Evolutionary conservation across 2,888 invertebrate genomes (phyloP).

Genomic region (Melanostoma scalare): DNA sequence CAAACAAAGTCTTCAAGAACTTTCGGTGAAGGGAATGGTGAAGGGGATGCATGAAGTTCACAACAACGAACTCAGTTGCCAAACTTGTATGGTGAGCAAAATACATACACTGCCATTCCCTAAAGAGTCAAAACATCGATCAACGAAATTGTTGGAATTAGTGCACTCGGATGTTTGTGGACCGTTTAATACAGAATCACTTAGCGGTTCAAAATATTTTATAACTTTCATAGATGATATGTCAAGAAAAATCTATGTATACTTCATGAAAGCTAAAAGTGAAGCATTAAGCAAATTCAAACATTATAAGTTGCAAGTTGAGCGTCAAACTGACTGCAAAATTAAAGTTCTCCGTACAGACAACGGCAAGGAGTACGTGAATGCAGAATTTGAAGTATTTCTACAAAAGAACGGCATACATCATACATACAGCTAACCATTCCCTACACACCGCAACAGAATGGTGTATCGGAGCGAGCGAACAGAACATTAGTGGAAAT

Average conservation of each 20-base stretch:
- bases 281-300: constrained; percentile 63
- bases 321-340: constrained; percentile 56
- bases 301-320: constrained; percentile 56
- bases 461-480: constrained; percentile 58
- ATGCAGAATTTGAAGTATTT: constrained; percentile 45
- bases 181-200: constrained; percentile 57
- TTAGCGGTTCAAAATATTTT: constrained; percentile 67
- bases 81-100: constrained; percentile 52
- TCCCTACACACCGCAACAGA: no score
- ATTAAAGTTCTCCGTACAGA: constrained; percentile 62
- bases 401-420: constrained; percentile 61
- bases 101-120: constrained; percentile 50
- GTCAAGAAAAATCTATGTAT: constrained; percentile 52
- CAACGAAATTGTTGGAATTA: constrained; percentile 37
- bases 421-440: constrained; percentile 57
- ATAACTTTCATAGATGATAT: constrained; percentile 66
- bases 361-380: constrained; percentile 60
- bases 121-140: constrained; percentile 39
- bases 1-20: constrained; percentile 43
- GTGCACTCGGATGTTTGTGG: constrained; percentile 68
- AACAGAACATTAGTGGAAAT: constrained; percentile 65
- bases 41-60: constrained; percentile 33
- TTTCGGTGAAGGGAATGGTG: constrained; percentile 57
- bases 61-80: constrained; percentile 19
- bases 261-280: constrained; percentile 67